A percentile compares a stretch with the other conserved stretches of the same genome.
Evolutionary conservation across 2,113 vertebrate species (phyloP).

Genomic region (Xiphophorus maculatus): DNA sequence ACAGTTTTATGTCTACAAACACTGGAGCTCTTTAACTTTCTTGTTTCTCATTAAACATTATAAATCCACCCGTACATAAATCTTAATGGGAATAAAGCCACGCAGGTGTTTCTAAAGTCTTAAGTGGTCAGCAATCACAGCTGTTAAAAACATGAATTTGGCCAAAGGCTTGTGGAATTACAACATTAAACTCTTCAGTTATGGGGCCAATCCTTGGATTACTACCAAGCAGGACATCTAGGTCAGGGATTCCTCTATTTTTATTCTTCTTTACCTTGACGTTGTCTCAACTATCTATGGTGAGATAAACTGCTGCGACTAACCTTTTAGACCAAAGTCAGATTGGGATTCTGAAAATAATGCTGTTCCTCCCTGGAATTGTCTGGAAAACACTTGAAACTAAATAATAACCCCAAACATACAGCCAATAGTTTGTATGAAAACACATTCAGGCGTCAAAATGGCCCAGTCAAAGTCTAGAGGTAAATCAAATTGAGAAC

Average conservation of each 20-base stretch:
- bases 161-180: constrained; percentile 1
- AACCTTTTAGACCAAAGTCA: constrained; percentile 4
- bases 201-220: constrained; percentile 30
- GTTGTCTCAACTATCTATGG: constrained; percentile 24
- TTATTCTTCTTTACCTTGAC: constrained; percentile 59
- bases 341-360: not conserved
- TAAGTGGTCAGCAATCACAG: not conserved
- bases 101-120: not conserved
- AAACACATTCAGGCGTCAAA: not conserved
- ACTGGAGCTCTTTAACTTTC: too few species aligned
- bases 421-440: not conserved
- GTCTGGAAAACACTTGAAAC: not conserved
- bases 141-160: not conserved
- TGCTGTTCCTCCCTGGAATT: too few species aligned
- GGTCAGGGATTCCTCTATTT: constrained; percentile 50
- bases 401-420: not conserved
- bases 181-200: constrained; percentile 16
- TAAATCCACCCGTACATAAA: not conserved
- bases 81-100: not conserved
- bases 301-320: constrained; percentile 39
- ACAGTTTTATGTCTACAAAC: too few species aligned
- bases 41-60: too few species aligned
- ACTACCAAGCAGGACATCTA: constrained; percentile 19
- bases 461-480: not conserved
- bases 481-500: not conserved